These are phyloP conservation scores for Sinocyclocheilus rhinocerous DNA, from an alignment of 2,113 vertebrate genomes.

Conservation along the genomic window DNA sequence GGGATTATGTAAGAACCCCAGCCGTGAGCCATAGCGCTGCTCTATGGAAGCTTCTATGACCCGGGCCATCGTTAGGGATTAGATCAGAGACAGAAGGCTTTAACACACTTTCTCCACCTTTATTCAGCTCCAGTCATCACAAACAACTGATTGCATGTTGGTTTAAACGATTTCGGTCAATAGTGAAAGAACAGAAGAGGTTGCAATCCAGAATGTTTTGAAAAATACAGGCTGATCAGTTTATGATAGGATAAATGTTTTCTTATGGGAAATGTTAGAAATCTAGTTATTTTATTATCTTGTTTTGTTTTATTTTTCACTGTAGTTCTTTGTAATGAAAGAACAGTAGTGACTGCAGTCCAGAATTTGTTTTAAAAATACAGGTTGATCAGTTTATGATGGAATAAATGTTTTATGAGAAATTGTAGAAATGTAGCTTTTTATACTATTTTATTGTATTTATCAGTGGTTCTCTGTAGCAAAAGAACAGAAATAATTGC, in stretches of 20 bases:
- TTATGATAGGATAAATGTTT: not conserved
- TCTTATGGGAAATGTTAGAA: not conserved
- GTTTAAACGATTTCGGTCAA: not conserved
- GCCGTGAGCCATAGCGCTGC: constrained; percentile 13
- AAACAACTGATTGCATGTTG: constrained; percentile 25
- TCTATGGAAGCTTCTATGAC: constrained; percentile 19
- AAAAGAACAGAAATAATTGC: too few relatives aligned
- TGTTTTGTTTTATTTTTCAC: too few relatives aligned
- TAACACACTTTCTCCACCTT: constrained; percentile 37
- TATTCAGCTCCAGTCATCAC: constrained; percentile 25
- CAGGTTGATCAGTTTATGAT: too few relatives aligned
- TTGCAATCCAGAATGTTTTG: not conserved
- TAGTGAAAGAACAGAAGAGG: not conserved
- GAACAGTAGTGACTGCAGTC: too few relatives aligned
- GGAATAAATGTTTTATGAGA: too few relatives aligned
- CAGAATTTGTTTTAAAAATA: too few relatives aligned
- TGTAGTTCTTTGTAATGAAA: too few relatives aligned
- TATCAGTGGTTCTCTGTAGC: too few relatives aligned
- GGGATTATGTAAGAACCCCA: constrained; percentile 22
- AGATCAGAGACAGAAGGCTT: constrained; percentile 36
- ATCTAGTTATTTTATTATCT: too few relatives aligned
- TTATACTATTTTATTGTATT: too few relatives aligned
- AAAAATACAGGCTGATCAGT: not conserved
- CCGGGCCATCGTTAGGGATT: constrained; percentile 31
- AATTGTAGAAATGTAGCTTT: too few relatives aligned